These are phyloP conservation scores for Batillaria attramentaria DNA, from an alignment of 1,140 invertebrate genomes.

Conservation along the genomic window DNA sequence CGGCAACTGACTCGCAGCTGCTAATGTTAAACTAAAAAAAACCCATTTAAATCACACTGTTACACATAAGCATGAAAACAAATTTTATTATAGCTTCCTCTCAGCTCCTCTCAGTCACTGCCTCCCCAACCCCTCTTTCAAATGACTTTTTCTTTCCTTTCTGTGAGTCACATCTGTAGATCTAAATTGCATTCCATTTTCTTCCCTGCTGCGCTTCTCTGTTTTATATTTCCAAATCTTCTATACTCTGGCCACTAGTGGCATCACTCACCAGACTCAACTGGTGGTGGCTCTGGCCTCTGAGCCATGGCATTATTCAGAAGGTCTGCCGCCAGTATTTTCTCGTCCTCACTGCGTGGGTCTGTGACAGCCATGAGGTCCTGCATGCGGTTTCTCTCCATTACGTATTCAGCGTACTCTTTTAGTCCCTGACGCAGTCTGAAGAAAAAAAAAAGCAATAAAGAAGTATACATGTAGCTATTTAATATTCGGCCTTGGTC, in stretches of 20 bases:
- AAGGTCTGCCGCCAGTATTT: constrained; percentile 60
- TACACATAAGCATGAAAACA: no score
- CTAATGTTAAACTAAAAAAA: no score
- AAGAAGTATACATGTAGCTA: neutral
- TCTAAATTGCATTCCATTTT: no score
- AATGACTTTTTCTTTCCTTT: no score
- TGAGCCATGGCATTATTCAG: constrained; percentile 35
- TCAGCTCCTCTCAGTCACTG: no score
- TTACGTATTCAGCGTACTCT: constrained; percentile 64
- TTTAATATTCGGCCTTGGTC: no score
- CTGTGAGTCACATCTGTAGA: no score
- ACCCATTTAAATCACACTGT: neutral
- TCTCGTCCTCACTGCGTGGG: constrained; percentile 65
- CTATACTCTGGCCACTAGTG: neutral
- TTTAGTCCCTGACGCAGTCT: constrained; percentile 59
- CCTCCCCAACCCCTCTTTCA: no score
- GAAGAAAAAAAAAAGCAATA: neutral
- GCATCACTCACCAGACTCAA: constrained; percentile 49
- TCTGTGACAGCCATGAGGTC: constrained; percentile 59
- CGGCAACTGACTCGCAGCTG: no score
- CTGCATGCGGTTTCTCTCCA: constrained; percentile 47
- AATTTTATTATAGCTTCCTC: no score
- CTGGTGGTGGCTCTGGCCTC: constrained; percentile 23
- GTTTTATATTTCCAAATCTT: neutral
- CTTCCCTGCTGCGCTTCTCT: neutral